phyloP scores from a whole-genome alignment of 2,888 invertebrate genomes.

The Smittia aterrima region DNA sequence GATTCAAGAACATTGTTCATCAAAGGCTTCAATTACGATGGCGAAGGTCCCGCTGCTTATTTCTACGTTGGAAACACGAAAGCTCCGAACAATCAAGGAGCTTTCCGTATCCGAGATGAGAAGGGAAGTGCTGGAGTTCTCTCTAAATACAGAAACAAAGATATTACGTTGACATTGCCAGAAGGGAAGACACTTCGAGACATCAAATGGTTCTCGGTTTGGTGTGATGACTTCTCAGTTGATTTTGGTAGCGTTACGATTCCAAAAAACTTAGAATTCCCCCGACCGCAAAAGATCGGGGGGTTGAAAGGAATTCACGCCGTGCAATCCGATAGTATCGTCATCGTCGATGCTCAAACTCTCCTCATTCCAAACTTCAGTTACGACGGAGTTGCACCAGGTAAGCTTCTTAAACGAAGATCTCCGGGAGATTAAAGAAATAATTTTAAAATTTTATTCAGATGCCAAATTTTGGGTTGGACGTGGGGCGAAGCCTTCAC shows the following conservation, averaged over 20 bases:
- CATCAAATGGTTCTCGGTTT: constrained; percentile 84
- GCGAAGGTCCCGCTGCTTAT: constrained; percentile 90
- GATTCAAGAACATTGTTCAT: constrained; percentile 84
- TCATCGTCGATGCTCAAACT: constrained; percentile 90
- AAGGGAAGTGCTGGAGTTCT: constrained; percentile 76
- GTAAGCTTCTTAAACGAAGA: constrained; percentile 55
- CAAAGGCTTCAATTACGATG: constrained; percentile 86
- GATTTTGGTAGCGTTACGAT: constrained; percentile 88
- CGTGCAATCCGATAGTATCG: constrained; percentile 80
- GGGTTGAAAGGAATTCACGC: constrained; percentile 77
- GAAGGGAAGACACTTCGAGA: constrained; percentile 81
- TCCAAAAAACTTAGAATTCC: constrained; percentile 74
- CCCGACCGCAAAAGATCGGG: constrained; percentile 77
- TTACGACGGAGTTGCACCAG: constrained; percentile 90
- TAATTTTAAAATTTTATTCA: constrained; percentile 48
- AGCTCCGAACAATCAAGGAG: constrained; percentile 65
- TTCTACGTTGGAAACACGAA: constrained; percentile 81
- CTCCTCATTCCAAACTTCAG: constrained; percentile 85
- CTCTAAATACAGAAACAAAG: constrained; percentile 75
- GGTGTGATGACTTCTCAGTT: constrained; percentile 88
- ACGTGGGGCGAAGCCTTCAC: constrained; percentile 73
- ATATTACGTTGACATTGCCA: constrained; percentile 80
- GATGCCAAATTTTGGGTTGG: constrained; percentile 96
- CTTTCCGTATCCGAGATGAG: constrained; percentile 75
- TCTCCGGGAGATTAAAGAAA: no score